Base-by-base conservation (phyloP, 2,797 vertebrate species). In the Coregonus sp. region DNA sequence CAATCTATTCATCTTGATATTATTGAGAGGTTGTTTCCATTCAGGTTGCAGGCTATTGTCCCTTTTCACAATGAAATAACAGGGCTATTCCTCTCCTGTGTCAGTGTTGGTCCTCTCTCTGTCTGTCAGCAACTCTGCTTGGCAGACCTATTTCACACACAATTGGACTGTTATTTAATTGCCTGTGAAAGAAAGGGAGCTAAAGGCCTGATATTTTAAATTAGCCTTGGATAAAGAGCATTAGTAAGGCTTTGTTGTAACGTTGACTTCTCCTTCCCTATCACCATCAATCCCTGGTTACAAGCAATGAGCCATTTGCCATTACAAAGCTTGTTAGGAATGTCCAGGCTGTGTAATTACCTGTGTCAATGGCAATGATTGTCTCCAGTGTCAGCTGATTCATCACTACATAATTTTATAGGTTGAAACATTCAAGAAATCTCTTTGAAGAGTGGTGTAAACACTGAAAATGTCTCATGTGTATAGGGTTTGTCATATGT, bases 301-400 rank as follows among this genome's bases (percentile, higher is more conserved):
- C 82, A 88, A 85, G 90, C 90, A 92, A 91, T 93, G 87, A 93
- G 88, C 90, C 92, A 88, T 87, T 89, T 79, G 81, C 89, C 88
- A 91, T 93, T 91, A 92, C 89, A 86, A 88, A 90, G 90, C 89
- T 92, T 92, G 90, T 93, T 94, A 91, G 86, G 89, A 89, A 88
- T 88, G 88, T 89, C 91, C 88, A 90, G 86, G 89, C 90, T 87
- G 92, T 87, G 89, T 91, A 93, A 94, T 94, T 94, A 92, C 87
- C 90, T 92, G 90, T 92, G 91, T 92, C 91, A 88, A 83, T 67
- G 78, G 81, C 88, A 85, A 86, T 91, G 89, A 92, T 90, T 91
- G 89, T 92, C 85, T 88, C 85, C 80, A 82, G 84, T 74, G 80
- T 84, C 80, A 77, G 87, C 87, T 86, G 89, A 91, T 91, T 91